Base-by-base conservation (phyloP, 2,888 invertebrate species). In the Nymphalis c-album region DNA sequence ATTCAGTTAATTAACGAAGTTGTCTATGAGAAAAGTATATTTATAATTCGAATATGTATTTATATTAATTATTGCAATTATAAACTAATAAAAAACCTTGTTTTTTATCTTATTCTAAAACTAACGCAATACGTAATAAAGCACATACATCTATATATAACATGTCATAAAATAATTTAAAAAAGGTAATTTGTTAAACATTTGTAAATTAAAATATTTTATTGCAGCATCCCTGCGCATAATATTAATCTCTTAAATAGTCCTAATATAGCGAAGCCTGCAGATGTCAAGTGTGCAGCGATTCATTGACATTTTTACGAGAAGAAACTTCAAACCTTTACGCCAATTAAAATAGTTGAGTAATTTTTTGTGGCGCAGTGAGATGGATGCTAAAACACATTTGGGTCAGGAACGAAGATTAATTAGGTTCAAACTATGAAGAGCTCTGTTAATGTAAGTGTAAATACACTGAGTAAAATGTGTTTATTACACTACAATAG, bases 331-430 rank as follows among this genome's bases (percentile, higher is more conserved):
- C 77, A 81, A 86, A 86, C 83, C 85, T 85, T 85, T 82, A 89
- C 88, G 86, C 88, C 86, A 91, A 91, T 91, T 91, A 92, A 91
- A 91, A 91, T 91, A 89, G 87, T 84, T 89, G 79, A 82, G 85
- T 79, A 80, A 81, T 82, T 90, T 90, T 91, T 91, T 91, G 85
- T 87, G 77, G 78, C 78, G 72, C 80, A 76, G 77, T 78, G 82
- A 82, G 87, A 87, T 88, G 87, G 86, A 86, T 86, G 82, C 82
- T 83, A 83, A 81, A 82, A 81, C 85, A 80, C 86, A 87, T 88
- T 88, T 86, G 80, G 87, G 85, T 80, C 85, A 85, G 80, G 80
- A 82, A 80, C 77, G 80, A 85, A 85, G 85, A 88, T 86, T 88
- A 86, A 88, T 88, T 87, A 79, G 80, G 84, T 85, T 85, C 81